phyloP scores from a whole-genome alignment of 1,140 invertebrate species.

The Acromyrmex heyeri region DNA sequence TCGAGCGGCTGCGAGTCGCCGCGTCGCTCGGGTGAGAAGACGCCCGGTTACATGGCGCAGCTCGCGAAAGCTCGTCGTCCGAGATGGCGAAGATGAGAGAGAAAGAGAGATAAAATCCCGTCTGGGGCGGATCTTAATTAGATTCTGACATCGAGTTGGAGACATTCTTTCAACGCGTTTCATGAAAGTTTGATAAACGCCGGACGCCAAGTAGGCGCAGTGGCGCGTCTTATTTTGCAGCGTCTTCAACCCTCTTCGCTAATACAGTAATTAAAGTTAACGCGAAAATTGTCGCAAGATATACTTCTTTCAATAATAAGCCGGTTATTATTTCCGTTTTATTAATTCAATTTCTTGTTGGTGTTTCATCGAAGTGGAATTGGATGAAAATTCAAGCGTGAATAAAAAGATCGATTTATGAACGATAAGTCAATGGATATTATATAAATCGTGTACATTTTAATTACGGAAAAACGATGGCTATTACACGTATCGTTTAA shows the following conservation, averaged over 20 bases:
- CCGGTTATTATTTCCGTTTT: not conserved
- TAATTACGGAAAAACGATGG: not conserved
- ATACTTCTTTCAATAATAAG: constrained; percentile 27
- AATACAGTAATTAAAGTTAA: constrained; percentile 56
- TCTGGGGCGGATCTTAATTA: constrained; percentile 71
- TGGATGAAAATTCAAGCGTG: not conserved
- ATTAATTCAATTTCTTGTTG: constrained; percentile 15
- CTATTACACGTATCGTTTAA: not conserved
- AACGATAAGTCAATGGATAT: not conserved
- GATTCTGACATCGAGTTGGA: constrained; percentile 74
- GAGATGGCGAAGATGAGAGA: constrained; percentile 54
- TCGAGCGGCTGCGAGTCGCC: constrained; percentile 8
- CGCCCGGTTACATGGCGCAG: constrained; percentile 46
- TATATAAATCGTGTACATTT: not conserved
- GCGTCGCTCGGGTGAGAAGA: constrained; percentile 29
- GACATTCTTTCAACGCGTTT: constrained; percentile 70
- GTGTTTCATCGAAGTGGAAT: not conserved
- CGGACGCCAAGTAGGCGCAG: not conserved
- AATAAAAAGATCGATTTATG: not conserved
- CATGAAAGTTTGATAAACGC: constrained; percentile 68
- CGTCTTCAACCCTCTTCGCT: constrained; percentile 9
- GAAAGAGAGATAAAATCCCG: constrained; percentile 66
- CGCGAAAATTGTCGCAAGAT: constrained; percentile 1
- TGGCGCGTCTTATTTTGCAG: constrained; percentile 30
- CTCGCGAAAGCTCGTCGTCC: constrained; percentile 54